These are phyloP conservation scores for Drosophila arizonae DNA, from an alignment of 1,140 invertebrate species.

Conservation along the genomic window DNA sequence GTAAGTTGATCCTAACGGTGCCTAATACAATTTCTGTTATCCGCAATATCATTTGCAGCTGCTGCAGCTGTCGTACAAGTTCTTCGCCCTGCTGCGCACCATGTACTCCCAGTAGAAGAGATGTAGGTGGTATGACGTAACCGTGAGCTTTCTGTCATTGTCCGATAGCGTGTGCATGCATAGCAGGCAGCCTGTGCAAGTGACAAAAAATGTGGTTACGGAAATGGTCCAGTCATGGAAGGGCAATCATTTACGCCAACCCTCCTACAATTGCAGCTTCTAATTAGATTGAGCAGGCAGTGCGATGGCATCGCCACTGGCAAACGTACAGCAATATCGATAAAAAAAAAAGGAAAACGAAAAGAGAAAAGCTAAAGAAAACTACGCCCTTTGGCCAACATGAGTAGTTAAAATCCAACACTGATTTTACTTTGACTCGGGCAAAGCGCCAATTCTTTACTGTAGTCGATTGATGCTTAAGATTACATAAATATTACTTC, in stretches of 20 bases:
- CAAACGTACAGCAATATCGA: constrained; percentile 19
- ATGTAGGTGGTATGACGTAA: background rate
- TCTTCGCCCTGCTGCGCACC: constrained; percentile 64
- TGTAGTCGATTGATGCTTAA: background rate
- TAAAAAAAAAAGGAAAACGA: background rate
- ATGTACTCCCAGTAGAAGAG: constrained; percentile 56
- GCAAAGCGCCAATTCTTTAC: background rate
- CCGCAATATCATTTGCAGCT: constrained; percentile 41
- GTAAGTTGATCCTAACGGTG: constrained; percentile 35
- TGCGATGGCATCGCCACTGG: constrained; percentile 16
- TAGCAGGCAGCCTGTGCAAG: constrained; percentile 41
- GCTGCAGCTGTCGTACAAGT: constrained; percentile 66
- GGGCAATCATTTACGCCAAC: constrained; percentile 71
- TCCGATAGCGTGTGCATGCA: background rate
- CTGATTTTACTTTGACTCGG: constrained; percentile 24
- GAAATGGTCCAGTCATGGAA: constrained; percentile 63
- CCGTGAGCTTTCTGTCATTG: constrained; percentile 4
- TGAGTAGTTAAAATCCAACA: constrained; percentile 58
- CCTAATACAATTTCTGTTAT: background rate
- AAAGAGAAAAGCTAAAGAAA: background rate
- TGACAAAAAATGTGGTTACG: constrained; percentile 43
- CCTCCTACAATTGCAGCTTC: constrained; percentile 56
- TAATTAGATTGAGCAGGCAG: constrained; percentile 71
- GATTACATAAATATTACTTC: background rate
- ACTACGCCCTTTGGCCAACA: constrained; percentile 32